phyloP scores from a whole-genome alignment of 2,113 vertebrate species.

The Recurvirostra avosetta region DNA sequence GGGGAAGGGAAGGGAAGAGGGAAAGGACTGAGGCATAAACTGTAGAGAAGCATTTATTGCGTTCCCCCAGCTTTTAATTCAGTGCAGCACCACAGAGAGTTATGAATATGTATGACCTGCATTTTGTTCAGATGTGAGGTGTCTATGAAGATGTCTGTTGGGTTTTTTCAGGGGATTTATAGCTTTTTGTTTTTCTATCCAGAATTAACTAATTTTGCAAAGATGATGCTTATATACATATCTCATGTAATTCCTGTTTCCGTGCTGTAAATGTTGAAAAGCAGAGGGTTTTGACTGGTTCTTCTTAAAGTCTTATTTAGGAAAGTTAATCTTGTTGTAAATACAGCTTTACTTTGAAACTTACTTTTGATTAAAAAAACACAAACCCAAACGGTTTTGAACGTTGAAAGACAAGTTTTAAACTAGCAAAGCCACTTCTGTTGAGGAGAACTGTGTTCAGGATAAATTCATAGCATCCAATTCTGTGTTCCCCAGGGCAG shows the following conservation, averaged over 20 bases:
- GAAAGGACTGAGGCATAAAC: constrained; percentile 17
- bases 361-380: not conserved
- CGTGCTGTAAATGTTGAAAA: constrained; percentile 65
- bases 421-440: not conserved
- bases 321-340: constrained; percentile 42
- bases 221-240: constrained; percentile 49
- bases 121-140: constrained; percentile 62
- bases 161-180: not conserved
- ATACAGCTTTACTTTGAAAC: not conserved
- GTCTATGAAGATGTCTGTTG: constrained; percentile 46
- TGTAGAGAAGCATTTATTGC: constrained; percentile 37
- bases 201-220: constrained; percentile 61
- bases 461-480: not conserved
- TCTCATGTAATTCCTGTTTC: constrained; percentile 49
- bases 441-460: not conserved
- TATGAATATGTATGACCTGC: constrained; percentile 66
- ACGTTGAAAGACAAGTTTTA: not conserved
- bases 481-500: not conserved
- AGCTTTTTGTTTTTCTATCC: constrained; percentile 54
- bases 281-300: constrained; percentile 27
- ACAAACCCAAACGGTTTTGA: not conserved
- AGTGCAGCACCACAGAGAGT: not conserved
- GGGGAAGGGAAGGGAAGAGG: not conserved
- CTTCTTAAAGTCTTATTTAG: not conserved
- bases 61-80: constrained; percentile 54